phyloP scores from a whole-genome alignment of 2,888 invertebrate species.

The Andrena praecox region DNA sequence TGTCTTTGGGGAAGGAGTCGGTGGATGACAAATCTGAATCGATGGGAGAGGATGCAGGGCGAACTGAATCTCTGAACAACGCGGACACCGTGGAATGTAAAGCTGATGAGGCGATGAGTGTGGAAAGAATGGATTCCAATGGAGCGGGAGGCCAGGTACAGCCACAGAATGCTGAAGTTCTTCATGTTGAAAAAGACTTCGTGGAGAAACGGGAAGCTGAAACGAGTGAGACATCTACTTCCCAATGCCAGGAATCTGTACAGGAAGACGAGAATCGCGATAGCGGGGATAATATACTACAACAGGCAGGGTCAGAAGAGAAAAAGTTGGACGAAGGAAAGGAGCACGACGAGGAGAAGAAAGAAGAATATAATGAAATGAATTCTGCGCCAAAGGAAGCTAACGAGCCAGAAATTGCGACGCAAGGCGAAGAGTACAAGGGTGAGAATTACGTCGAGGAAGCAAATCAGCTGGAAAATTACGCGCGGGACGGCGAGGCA shows the following conservation, averaged over 20 bases:
- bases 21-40: background rate
- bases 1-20: background rate
- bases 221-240: background rate
- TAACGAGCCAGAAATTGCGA: slow-evolving; percentile 15
- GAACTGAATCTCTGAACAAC: background rate
- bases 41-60: background rate
- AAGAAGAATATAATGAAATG: background rate
- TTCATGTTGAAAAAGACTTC: background rate
- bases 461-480: slow-evolving; percentile 27
- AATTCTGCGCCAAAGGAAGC: slow-evolving; percentile 4
- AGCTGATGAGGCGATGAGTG: background rate
- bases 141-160: background rate
- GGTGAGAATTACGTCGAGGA: slow-evolving; percentile 53
- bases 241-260: background rate
- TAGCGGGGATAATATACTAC: background rate
- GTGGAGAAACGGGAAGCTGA: background rate
- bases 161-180: background rate
- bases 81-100: background rate
- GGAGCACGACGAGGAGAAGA: background rate
- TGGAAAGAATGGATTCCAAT: background rate
- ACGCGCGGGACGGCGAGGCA: background rate
- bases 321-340: slow-evolving; percentile 10
- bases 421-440: slow-evolving; percentile 7
- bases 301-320: background rate
- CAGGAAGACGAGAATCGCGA: background rate